These are phyloP conservation scores for Anableps anableps DNA, from an alignment of 2,797 vertebrate genomes.

Conservation along the genomic window DNA sequence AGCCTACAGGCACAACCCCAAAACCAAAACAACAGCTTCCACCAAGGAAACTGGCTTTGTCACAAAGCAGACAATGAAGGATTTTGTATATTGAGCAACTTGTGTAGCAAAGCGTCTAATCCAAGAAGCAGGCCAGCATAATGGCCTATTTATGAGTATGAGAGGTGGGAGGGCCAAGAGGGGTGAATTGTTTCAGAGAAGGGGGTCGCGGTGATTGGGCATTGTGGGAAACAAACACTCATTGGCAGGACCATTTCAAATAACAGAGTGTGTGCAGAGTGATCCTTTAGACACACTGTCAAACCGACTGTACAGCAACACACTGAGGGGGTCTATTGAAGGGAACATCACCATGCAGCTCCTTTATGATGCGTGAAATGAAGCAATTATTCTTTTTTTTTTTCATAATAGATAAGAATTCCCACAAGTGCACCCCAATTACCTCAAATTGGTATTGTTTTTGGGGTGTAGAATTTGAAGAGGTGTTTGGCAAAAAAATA, in stretches of 20 bases:
- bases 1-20: constrained; percentile 24
- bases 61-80: constrained; percentile 61
- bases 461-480: background rate
- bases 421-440: constrained; percentile 45
- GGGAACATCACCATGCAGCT: constrained; percentile 14
- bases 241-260: constrained; percentile 34
- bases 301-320: constrained; percentile 5
- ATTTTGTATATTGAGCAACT: constrained; percentile 70
- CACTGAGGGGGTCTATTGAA: constrained; percentile 17
- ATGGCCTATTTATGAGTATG: constrained; percentile 74
- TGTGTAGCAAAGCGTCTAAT: constrained; percentile 70
- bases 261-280: constrained; percentile 34
- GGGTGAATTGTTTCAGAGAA: constrained; percentile 62
- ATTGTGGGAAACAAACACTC: constrained; percentile 48
- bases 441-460: constrained; percentile 30
- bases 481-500: background rate
- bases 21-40: constrained; percentile 38
- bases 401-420: constrained; percentile 40
- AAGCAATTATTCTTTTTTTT: constrained; percentile 35
- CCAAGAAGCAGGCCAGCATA: constrained; percentile 64
- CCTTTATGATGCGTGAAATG: constrained; percentile 52
- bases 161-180: constrained; percentile 67
- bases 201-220: constrained; percentile 46
- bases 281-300: constrained; percentile 31
- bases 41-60: constrained; percentile 55